Percentiles rank a stretch among this genome's conserved stretches.
Conservation (phyloP, 1,140 invertebrate genomes). For the Whitmania pigra region DNA sequence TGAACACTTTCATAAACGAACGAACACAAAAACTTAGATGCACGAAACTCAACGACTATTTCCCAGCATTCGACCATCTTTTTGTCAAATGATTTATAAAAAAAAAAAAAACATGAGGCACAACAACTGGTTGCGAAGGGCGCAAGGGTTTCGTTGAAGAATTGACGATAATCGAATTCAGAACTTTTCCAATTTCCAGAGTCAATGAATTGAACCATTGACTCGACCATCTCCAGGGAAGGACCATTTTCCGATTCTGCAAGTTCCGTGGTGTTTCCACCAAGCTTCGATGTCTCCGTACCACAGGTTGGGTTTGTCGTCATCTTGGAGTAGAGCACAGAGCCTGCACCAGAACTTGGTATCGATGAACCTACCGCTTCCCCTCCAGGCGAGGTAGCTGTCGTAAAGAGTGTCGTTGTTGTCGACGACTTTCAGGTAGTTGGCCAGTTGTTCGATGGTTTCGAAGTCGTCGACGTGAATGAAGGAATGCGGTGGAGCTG, state of each 20-base stretch:
- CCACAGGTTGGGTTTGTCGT: constrained; percentile 22
- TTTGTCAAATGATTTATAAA: too few relatives aligned
- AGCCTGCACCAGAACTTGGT: constrained; percentile 78
- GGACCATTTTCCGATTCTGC: not conserved
- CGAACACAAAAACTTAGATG: too few relatives aligned
- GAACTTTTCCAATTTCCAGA: not conserved
- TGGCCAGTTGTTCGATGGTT: constrained; percentile 32
- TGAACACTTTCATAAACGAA: too few relatives aligned
- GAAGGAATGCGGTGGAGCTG: constrained; percentile 54
- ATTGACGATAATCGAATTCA: not conserved
- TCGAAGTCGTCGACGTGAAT: constrained; percentile 37
- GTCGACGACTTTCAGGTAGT: constrained; percentile 39
- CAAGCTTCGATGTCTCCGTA: constrained; percentile 7
- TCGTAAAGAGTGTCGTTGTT: constrained; percentile 39
- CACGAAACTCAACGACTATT: too few relatives aligned
- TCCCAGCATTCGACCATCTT: too few relatives aligned
- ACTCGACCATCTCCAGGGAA: not conserved
- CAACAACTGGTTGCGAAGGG: not conserved
- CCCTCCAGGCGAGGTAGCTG: constrained; percentile 43
- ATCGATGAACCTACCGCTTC: constrained; percentile 34
- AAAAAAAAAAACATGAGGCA: too few relatives aligned
- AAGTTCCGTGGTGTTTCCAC: constrained; percentile 15
- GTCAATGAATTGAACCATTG: not conserved
- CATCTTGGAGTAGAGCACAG: constrained; percentile 52
- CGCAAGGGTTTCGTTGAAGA: not conserved